phyloP scores from a whole-genome alignment of 2,888 invertebrate genomes.

The Digitonthophagus gazella region DNA sequence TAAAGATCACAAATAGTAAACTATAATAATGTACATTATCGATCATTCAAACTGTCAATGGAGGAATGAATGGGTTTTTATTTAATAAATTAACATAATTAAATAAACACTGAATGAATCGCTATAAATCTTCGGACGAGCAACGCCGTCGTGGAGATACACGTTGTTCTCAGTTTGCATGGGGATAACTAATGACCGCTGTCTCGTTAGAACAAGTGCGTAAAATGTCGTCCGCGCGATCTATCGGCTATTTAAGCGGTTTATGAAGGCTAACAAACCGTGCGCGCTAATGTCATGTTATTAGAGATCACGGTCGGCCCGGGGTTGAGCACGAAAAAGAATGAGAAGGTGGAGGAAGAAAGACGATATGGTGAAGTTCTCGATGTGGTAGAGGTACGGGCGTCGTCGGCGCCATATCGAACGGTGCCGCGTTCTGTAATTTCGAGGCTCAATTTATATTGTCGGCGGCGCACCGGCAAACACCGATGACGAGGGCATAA shows the following conservation, averaged over 20 bases:
- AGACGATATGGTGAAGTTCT: not conserved
- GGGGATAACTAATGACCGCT: not conserved
- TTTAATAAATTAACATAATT: not conserved
- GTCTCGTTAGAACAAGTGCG: not conserved
- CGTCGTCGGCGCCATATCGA: not conserved
- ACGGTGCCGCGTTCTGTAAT: constrained; percentile 6
- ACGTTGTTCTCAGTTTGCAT: not conserved
- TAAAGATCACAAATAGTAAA: not conserved
- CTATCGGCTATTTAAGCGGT: not conserved
- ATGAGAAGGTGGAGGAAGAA: not conserved
- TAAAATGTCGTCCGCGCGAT: not conserved
- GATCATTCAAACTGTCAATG: not conserved
- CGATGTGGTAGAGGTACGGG: not conserved
- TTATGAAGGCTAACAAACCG: not conserved
- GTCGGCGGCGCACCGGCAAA: not conserved
- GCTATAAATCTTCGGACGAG: not conserved
- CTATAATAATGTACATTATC: not conserved
- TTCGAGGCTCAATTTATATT: constrained; percentile 2
- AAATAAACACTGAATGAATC: not conserved
- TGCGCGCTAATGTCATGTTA: not conserved
- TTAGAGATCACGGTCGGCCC: not conserved
- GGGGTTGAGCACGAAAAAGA: not conserved
- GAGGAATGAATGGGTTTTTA: not conserved
- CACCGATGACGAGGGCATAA: constrained; percentile 25
- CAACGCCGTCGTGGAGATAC: not conserved